A percentile compares a stretch with the other conserved stretches of the same genome.
phyloP scores from a whole-genome alignment of 2,888 invertebrate species.

The Cyclophora albipunctata region DNA sequence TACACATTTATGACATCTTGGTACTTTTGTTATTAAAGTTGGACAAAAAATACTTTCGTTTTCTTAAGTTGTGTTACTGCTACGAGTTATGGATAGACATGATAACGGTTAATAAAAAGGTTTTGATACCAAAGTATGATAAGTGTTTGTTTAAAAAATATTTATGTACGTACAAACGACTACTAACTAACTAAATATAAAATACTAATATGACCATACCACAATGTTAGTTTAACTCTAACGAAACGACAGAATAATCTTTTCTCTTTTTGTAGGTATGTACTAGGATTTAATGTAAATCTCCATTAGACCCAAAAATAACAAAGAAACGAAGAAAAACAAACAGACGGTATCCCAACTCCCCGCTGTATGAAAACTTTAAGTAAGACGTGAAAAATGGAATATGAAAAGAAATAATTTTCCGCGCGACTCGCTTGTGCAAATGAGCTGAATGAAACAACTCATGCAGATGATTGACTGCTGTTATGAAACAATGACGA shows the following conservation, averaged over 20 bases:
- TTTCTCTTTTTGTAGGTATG: too few relatives aligned
- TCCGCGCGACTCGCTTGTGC: slow-evolving; percentile 72
- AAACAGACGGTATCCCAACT: slow-evolving; percentile 51
- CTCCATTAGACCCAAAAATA: background rate
- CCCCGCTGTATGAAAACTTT: slow-evolving; percentile 56
- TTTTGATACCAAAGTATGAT: too few relatives aligned
- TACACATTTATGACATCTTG: slow-evolving; percentile 66
- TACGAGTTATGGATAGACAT: too few relatives aligned
- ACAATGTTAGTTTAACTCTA: too few relatives aligned
- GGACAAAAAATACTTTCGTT: slow-evolving; percentile 17
- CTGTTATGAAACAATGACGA: slow-evolving; percentile 62
- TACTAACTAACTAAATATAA: too few relatives aligned
- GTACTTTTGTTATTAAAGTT: slow-evolving; percentile 70
- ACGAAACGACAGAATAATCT: too few relatives aligned
- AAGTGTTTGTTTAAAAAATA: too few relatives aligned
- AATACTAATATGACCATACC: too few relatives aligned
- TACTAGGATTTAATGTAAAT: too few relatives aligned
- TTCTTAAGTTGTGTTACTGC: slow-evolving; percentile 19
- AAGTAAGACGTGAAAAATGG: slow-evolving; percentile 73
- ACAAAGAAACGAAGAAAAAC: slow-evolving; percentile 37
- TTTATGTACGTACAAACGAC: too few relatives aligned
- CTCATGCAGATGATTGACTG: slow-evolving; percentile 73
- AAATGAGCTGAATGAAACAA: slow-evolving; percentile 73
- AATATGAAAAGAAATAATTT: slow-evolving; percentile 76
- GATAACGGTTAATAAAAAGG: too few relatives aligned